Percentiles rank a stretch among this genome's conserved stretches.
Conservation (phyloP, 2,888 invertebrate genomes). For the Drosophila prolongata region DNA sequence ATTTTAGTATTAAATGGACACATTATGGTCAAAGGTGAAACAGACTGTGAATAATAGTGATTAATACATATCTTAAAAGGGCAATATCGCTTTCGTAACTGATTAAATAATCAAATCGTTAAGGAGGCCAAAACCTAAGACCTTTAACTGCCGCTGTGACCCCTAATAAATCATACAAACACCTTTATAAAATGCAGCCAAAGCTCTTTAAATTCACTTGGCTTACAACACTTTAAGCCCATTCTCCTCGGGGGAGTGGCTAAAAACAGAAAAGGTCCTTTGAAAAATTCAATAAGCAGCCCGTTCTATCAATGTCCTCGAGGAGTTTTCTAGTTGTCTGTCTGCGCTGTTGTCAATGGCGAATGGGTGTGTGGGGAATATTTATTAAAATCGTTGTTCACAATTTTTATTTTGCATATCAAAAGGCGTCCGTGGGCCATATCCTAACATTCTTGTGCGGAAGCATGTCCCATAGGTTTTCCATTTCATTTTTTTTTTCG, state of each 20-base stretch:
- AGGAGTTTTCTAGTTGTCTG: slow-evolving; percentile 39
- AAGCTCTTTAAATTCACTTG: slow-evolving; percentile 50
- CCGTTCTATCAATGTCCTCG: slow-evolving; percentile 35
- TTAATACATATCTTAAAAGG: not conserved
- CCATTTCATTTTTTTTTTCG: slow-evolving; percentile 23
- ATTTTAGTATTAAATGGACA: slow-evolving; percentile 10
- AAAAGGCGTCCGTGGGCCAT: slow-evolving; percentile 62
- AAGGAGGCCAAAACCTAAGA: no score
- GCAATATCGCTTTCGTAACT: no score
- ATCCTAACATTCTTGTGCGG: slow-evolving; percentile 36
- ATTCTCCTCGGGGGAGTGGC: not conserved
- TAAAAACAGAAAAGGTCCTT: slow-evolving; percentile 48
- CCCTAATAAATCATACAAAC: no score
- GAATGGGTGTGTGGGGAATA: slow-evolving; percentile 61
- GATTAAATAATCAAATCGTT: slow-evolving; percentile 1
- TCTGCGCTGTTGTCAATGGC: slow-evolving; percentile 22
- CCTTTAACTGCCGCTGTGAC: not conserved
- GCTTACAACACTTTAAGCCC: slow-evolving; percentile 52
- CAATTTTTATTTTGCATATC: slow-evolving; percentile 77
- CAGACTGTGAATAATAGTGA: slow-evolving; percentile 9
- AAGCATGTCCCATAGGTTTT: slow-evolving; percentile 43
- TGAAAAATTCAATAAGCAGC: slow-evolving; percentile 77
- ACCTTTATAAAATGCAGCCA: not conserved
- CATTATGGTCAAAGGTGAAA: not conserved
- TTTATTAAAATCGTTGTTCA: slow-evolving; percentile 78